Evolutionary conservation across 1,140 invertebrate species (phyloP), one percentile per base, ranked within the genome.

Genomic region (Bicyclus anynana): DNA sequence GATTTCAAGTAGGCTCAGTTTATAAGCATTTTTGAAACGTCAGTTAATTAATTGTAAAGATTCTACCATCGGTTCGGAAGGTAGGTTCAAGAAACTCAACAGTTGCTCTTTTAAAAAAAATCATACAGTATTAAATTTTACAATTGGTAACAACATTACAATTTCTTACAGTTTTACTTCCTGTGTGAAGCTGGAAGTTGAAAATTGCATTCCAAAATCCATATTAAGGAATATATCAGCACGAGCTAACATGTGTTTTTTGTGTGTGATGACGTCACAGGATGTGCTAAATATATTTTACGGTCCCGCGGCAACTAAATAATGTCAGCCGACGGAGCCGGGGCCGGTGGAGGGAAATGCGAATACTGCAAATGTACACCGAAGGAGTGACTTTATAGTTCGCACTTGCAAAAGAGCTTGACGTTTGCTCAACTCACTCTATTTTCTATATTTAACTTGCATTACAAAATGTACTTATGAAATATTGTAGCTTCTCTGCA

Each of bases 211-310:
- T n/a, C n/a, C 33, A 52, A 52, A 49, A 50, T 14, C 47, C 54
- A 50, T 29, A 57, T 57, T 42, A 49, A 62, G 66, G 59, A 53
- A 54, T 59, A 62, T 60, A 54, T 44, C 57, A 56, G 56, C 48
- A 38, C 4, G 38, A 10, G 35, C 44, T 48, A 60, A 64, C 72
- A 74, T 70, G 54, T 78, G 75, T 66, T 62, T 70, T 69, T 68
- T 67, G 59, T 44, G 38, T 33, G 44, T 35, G 46, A 42, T 77
- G 66, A 67, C 72, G 67, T 64, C 62, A 72, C 65, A 65, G 72
- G 69, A 74, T 72, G 69, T 65, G 65, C 69, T 77, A 69, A 75
- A 77, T 74, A 80, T 73, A 75, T 74, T 72, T 72, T 60, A 69
- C 65, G 59, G 49, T 52, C 53, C 53, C 62, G 47, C 63, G 59